Conservation (phyloP, 2,888 invertebrate species). For the Atrina japonica region DNA sequence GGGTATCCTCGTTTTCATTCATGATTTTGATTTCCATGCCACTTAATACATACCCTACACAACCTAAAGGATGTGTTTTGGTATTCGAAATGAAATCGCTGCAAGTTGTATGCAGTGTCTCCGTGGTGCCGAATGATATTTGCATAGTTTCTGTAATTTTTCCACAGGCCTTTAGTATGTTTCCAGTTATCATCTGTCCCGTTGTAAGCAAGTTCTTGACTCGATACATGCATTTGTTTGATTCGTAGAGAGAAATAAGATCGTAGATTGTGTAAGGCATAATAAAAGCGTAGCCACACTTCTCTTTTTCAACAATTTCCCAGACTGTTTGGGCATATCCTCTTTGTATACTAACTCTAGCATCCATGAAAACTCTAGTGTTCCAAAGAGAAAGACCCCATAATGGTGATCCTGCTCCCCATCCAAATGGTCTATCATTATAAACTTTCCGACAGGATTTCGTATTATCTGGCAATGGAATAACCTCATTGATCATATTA, state of each 20-base stretch:
- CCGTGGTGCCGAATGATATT: slow-evolving; percentile 22
- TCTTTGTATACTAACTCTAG: slow-evolving; percentile 4
- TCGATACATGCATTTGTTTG: slow-evolving; percentile 10
- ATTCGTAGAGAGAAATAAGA: background rate
- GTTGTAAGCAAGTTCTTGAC: slow-evolving; percentile 4
- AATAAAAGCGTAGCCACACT: slow-evolving; percentile 17
- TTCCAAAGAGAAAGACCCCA: background rate
- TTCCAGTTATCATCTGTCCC: slow-evolving; percentile 28
- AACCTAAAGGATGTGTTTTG: slow-evolving; percentile 2
- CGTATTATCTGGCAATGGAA: background rate
- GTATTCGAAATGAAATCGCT: background rate
- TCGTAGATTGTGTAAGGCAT: slow-evolving; percentile 23
- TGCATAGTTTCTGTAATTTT: slow-evolving; percentile 6
- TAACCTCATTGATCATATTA: slow-evolving; percentile 4
- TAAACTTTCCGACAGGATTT: background rate
- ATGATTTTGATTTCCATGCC: slow-evolving; percentile 28
- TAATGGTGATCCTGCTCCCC: slow-evolving; percentile 29
- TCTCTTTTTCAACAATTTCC: slow-evolving; percentile 25
- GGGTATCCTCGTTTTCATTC: background rate
- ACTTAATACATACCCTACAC: slow-evolving; percentile 16
- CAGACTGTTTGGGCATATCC: slow-evolving; percentile 4
- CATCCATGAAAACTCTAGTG: slow-evolving; percentile 19
- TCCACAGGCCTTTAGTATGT: slow-evolving; percentile 6
- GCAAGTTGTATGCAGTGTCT: background rate
- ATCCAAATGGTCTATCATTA: slow-evolving; percentile 31